Evolutionary conservation across 2,888 invertebrate species (phyloP).

Genomic region (Timema cristinae): DNA sequence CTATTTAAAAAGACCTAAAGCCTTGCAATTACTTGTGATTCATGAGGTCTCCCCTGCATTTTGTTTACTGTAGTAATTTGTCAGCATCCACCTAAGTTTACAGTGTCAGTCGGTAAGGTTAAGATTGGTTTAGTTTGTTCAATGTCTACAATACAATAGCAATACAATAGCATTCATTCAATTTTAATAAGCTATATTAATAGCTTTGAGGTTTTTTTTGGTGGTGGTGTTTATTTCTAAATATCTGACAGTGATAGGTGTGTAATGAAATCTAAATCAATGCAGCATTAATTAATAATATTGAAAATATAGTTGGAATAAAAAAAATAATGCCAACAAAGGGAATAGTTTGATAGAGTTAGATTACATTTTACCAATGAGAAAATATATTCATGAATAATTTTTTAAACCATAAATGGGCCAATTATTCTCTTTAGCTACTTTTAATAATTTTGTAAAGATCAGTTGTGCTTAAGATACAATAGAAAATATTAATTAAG

Average conservation of each 20-base stretch:
- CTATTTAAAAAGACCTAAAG: constrained; percentile 10
- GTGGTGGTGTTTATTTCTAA: constrained; percentile 14
- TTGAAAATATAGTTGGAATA: too few relatives aligned
- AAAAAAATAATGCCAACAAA: too few relatives aligned
- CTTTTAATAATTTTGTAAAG: too few relatives aligned
- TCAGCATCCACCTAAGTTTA: constrained; percentile 32
- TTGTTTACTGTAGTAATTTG: constrained; percentile 31
- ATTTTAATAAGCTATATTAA: constrained; percentile 12
- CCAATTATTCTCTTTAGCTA: too few relatives aligned
- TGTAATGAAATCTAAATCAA: too few relatives aligned
- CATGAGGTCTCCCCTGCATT: constrained; percentile 25
- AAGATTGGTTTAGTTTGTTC: constrained; percentile 21
- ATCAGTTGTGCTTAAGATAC: too few relatives aligned
- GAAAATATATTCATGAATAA: too few relatives aligned
- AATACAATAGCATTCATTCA: constrained; percentile 11
- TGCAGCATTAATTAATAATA: too few relatives aligned
- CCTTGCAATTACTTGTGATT: constrained; percentile 12
- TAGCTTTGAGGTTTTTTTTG: constrained; percentile 22
- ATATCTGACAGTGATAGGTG: background rate
- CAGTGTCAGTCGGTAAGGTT: constrained; percentile 27
- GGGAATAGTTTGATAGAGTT: too few relatives aligned
- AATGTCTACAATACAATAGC: constrained; percentile 18
- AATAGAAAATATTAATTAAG: too few relatives aligned
- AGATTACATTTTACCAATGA: too few relatives aligned
- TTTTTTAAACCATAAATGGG: too few relatives aligned